Evolutionary conservation across 2,797 vertebrate genomes (phyloP), one percentile per base, ranked within the genome.

Genomic region (Thunnus albacares): DNA sequence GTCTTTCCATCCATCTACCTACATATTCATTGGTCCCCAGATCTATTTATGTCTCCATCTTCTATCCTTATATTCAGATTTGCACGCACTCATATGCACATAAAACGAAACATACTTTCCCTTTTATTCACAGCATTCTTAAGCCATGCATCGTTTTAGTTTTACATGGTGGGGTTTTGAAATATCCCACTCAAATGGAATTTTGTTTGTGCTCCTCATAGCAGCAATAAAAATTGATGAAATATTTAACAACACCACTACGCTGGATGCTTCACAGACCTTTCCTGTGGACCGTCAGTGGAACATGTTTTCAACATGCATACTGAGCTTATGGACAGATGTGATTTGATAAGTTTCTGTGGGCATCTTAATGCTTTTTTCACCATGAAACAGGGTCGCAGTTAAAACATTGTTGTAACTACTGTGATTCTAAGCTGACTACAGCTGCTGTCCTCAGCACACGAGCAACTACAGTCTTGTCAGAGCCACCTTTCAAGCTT

Each of bases 221-320:
- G 45, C 30, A 24, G 41, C 15, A 41, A 52, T 61, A 61, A 60
- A 60, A 35, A 51, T 20, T 20, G 15, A 6, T 49, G 6, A 24
- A 49, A 47, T 17, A 24, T 51, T 13, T 35, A 56, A n/a, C 38
- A 5, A 18, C 53, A 69, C 20, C 22, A 24, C 26, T n/a, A 12
- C 35, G 10, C 41, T 35, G 41, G 45, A 60, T 71, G 38, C 45
- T 58, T 70, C 55, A 24, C 67, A 70, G 67, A 24, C n/a, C 41
- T 3, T 70, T 47, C 15, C 35, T 45, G 17, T 45, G 38, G 15
- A 41, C 38, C 45, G 26, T 45, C 47, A 20, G 47, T 49, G 52
- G 22, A 24, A 26, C 33, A 7, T 18, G 38, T 35, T 35, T 35
- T 35, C 5, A 35, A 6, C 8, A 35, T 35, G 45, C 14, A 51